Evolutionary conservation across 2,888 invertebrate species (phyloP), one percentile per base, ranked within the genome.

Genomic region (Xanthorhoe designata): DNA sequence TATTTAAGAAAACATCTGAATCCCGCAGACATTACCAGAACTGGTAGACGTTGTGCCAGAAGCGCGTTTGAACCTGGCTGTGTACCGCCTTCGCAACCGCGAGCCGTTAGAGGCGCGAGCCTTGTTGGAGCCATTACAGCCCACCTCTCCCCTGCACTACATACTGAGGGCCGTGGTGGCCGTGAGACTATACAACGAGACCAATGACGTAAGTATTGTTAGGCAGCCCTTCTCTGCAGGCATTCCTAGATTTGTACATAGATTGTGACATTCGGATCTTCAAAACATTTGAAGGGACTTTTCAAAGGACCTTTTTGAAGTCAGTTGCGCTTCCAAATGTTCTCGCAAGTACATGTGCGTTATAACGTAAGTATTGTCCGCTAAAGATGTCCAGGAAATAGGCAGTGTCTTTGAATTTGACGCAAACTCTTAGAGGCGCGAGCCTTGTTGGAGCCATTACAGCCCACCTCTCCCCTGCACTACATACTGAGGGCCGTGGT

Each of bases 401-500:
- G 24, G 2, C 24, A 24, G 24, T 5, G n/a, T n/a, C n/a, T n/a
- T n/a, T n/a, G n/a, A n/a, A n/a, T 24, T 24, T 24, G 24, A 24
- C 24, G 24, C 24, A 5, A 24, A n/a, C n/a, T n/a, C n/a, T n/a
- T n/a, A n/a, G 98, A 98, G 84, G 99, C 99, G 0, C 97, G 97
- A 76, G 96, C 96, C 45, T 88, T 99, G 51, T 95, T 99, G 79
- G 98, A 98, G 84, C 97, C 98, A 62, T 87, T 99, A 59, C 98
- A 99, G 80, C 98, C 99, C 0, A 96, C 98, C 0, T 97, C 98
- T 1, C 98, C 99, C 0, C 97, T 98, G 75, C 99, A 99, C 85
- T 99, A 98, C 84, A 98, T 99, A 73, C 94, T 99, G 50, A 98
- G 99, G 83, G 99, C 98, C 0, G 98, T 99, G 19, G 98, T 99